Base-by-base conservation (phyloP, 1,140 invertebrate genomes). In the Triops longicaudatus region DNA sequence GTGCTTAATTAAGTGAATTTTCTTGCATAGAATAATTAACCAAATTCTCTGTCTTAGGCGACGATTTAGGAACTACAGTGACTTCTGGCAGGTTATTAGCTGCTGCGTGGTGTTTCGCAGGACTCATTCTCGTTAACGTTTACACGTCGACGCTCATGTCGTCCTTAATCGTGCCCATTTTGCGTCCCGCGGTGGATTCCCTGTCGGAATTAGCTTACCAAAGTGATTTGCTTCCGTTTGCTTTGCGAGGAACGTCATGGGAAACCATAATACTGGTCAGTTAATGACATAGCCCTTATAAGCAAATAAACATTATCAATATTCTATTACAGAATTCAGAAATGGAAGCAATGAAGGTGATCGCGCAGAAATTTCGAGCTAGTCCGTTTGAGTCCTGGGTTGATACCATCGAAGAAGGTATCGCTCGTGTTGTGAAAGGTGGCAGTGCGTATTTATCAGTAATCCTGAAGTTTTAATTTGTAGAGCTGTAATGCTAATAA, bases 101-200 rank as follows among this genome's bases (percentile, higher is more conserved):
- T 10, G 76, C 42, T 0, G 4, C 41, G 44, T 77, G 76, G 76
- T 77, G 76, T 14, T 37, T 77, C 9, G 72, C 28, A 26, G 37
- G 26, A 12, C 42, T 77, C 5, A 37, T 72, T n/a, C 22, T 77
- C 22, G 63, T 72, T 28, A 72, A 77, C 27, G 76, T 63, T 0
- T 77, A 77, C 28, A 42, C 72, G 1, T 31, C 50, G 26, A 77
- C 63, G 2, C 63, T 77, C 26, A 77, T 72, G 76, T 37, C 76
- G n/a, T 77, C 41, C 4, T 42, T 77, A 37, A 72, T 72, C 11
- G 76, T 77, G 17, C 76, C 76, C 1, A 72, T 72, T n/a, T n/a
- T 77, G 22, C 14, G 22, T 14, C 76, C 76, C 12, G 63, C 72
- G 26, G 22, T 72, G 17, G 41, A 77, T 50, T 63, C 72, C 10